Evolutionary conservation across 1,140 invertebrate genomes (phyloP).

Genomic region (Drosophila pseudoananassae): DNA sequence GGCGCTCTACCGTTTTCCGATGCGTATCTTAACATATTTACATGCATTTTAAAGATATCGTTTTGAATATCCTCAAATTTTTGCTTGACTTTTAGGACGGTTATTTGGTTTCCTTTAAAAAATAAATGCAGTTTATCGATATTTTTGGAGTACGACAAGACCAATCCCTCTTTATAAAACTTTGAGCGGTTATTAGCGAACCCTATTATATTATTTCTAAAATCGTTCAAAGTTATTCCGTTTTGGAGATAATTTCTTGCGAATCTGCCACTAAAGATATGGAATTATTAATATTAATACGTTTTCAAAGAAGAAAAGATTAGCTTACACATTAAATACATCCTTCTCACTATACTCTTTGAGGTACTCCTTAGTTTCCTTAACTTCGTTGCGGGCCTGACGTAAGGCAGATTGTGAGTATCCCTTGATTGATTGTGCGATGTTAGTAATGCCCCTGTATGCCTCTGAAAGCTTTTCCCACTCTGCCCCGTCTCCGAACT

Average conservation of each 20-base stretch:
- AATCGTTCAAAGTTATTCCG: not conserved
- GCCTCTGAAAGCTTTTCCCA: slow-evolving; percentile 7
- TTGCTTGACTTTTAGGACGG: not conserved
- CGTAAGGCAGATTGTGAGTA: slow-evolving; percentile 32
- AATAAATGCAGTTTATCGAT: slow-evolving; percentile 8
- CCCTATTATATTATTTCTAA: not conserved
- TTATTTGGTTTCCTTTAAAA: not conserved
- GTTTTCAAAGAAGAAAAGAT: not conserved
- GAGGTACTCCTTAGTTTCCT: slow-evolving; percentile 15
- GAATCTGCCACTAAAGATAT: slow-evolving; percentile 2
- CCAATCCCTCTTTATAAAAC: not conserved
- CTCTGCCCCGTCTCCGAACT: slow-evolving; percentile 29
- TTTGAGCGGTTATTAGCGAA: not conserved
- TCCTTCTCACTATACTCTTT: slow-evolving; percentile 20
- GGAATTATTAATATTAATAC: not conserved
- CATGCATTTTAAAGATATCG: slow-evolving; percentile 5
- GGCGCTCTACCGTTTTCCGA: not conserved
- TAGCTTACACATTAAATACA: slow-evolving; percentile 45
- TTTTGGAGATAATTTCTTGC: not conserved
- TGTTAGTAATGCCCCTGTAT: not conserved
- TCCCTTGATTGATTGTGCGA: slow-evolving; percentile 1
- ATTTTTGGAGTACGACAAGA: not conserved
- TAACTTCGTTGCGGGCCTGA: not conserved
- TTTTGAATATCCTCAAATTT: slow-evolving; percentile 4
- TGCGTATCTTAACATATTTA: slow-evolving; percentile 24